Evolutionary conservation across 2,888 invertebrate species (phyloP).

Genomic region (Campaea margaritaria): DNA sequence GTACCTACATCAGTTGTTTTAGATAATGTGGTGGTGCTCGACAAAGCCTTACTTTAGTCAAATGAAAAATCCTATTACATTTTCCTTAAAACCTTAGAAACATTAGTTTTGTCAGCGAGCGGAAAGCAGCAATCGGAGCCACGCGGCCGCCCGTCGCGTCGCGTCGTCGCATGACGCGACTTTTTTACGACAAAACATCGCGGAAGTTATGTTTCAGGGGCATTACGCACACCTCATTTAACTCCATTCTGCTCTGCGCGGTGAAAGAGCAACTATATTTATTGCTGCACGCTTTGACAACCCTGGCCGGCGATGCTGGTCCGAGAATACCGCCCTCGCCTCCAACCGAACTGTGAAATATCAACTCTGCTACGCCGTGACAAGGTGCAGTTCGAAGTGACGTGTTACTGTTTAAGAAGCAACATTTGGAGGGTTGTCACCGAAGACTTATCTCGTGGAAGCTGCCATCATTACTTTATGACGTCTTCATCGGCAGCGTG

Average conservation of each 20-base stretch:
- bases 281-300: slow-evolving; percentile 75
- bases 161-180: slow-evolving; percentile 47
- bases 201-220: slow-evolving; percentile 77
- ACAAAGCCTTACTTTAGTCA: no score
- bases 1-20: no score
- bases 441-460: slow-evolving; percentile 63
- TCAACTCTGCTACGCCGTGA: neutral
- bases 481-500: slow-evolving; percentile 69
- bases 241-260: slow-evolving; percentile 63
- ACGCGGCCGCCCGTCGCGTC: slow-evolving; percentile 24
- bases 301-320: slow-evolving; percentile 55
- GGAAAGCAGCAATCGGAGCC: slow-evolving; percentile 54
- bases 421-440: slow-evolving; percentile 59
- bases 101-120: slow-evolving; percentile 47
- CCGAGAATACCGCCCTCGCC: slow-evolving; percentile 43
- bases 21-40: no score
- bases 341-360: neutral
- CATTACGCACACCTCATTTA: slow-evolving; percentile 82
- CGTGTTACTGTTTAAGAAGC: slow-evolving; percentile 11
- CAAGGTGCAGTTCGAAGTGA: slow-evolving; percentile 34
- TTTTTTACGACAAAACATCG: slow-evolving; percentile 78
- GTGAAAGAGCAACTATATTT: slow-evolving; percentile 74
- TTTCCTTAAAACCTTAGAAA: slow-evolving; percentile 30
- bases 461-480: slow-evolving; percentile 79
- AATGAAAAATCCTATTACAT: neutral